Evolutionary conservation across 2,888 invertebrate genomes (phyloP), one percentile per base, ranked within the genome.

Genomic region (Nycteola revayana): DNA sequence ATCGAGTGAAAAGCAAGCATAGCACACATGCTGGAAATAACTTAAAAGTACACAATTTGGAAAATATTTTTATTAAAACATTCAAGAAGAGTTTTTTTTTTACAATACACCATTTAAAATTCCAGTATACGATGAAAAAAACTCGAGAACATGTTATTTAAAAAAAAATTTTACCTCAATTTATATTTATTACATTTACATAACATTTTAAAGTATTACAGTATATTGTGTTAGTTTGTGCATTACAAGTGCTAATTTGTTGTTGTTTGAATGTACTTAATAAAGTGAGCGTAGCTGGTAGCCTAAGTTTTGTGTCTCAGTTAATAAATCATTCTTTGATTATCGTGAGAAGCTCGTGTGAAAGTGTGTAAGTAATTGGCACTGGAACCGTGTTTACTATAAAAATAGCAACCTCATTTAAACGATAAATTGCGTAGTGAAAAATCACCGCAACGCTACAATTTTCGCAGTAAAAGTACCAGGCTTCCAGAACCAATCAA

Each of bases 401-500:
- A 14, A 14, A 14, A 14, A 5, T 5, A 3, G 14, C 14, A 2
- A 14, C 14, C 5, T 14, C 5, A 9, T 21, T 11, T 1, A n/a
- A 17, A n/a, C n/a, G n/a, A n/a, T n/a, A n/a, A n/a, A n/a, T n/a
- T n/a, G n/a, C n/a, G n/a, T n/a, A n/a, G 27, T 22, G 9, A 2
- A 14, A 22, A 22, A 25, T 11, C 9, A 7, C 21, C 3, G 21
- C 7, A 14, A 5, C 2, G 14, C 1, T 4, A 7, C 5, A 28
- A 7, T 18, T 0, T 25, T 17, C 6, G n/a, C 3, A 28, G n/a
- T 32, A 20, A 38, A 39, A 31, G 25, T 63, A 68, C 60, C 52
- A 66, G 59, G 64, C 43, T 62, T 63, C 67, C 75, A 82, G 66
- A 66, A 68, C 68, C 66, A 69, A 65, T 50, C 53, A 55, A 48